phyloP scores from a whole-genome alignment of 2,113 vertebrate genomes.

The Scomber japonicus region DNA sequence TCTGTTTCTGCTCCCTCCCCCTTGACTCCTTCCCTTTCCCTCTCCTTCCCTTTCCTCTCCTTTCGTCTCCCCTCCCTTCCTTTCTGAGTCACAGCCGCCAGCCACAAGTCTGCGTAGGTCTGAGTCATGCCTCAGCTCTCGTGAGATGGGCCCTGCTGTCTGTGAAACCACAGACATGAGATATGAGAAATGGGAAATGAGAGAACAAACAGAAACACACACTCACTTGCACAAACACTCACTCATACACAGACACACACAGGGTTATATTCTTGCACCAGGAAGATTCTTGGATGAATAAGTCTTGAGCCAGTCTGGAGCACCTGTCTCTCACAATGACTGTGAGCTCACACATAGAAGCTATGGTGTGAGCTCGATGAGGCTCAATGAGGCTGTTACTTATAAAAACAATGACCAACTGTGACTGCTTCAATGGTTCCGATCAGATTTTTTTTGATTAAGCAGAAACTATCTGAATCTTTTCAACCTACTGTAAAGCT shows the following conservation, averaged over 20 bases:
- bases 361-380: slow-evolving; percentile 3
- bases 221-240: slow-evolving; percentile 39
- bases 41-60: neutral
- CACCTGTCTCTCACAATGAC: slow-evolving; percentile 64
- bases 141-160: slow-evolving; percentile 79
- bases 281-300: slow-evolving; percentile 51
- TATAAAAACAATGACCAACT: neutral
- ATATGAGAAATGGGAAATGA: slow-evolving; percentile 79
- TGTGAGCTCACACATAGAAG: slow-evolving; percentile 25
- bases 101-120: slow-evolving; percentile 80
- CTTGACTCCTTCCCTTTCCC: slow-evolving; percentile 29
- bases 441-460: neutral
- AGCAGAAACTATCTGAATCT: neutral
- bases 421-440: neutral
- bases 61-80: slow-evolving; percentile 43
- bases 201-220: slow-evolving; percentile 63
- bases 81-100: slow-evolving; percentile 80
- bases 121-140: slow-evolving; percentile 80
- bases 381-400: slow-evolving; percentile 9
- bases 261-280: slow-evolving; percentile 40
- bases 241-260: slow-evolving; percentile 9
- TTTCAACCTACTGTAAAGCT: too few species aligned
- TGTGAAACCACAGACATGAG: slow-evolving; percentile 75
- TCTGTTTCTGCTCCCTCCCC: slow-evolving; percentile 12
- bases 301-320: slow-evolving; percentile 28